A percentile compares a stretch with the other conserved stretches of the same genome.
These are phyloP conservation scores for Sericinus montela DNA, from an alignment of 2,888 invertebrate genomes.

Conservation along the genomic window DNA sequence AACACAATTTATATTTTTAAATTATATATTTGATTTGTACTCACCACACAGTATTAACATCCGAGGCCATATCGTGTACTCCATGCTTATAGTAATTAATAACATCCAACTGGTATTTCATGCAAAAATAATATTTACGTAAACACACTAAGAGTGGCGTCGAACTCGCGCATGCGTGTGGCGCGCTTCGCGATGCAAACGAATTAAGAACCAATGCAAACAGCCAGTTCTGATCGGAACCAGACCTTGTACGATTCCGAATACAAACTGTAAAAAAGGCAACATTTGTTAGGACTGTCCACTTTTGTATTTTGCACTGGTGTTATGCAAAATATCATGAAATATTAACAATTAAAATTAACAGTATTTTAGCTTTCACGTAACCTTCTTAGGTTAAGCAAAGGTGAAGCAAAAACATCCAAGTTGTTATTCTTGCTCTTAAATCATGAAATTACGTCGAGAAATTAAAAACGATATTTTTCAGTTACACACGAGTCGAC, in stretches of 20 bases:
- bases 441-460: no score
- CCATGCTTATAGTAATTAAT: constrained; percentile 14
- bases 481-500: no score
- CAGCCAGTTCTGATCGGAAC: constrained; percentile 29
- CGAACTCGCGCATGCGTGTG: constrained; percentile 56
- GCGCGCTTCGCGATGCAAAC: constrained; percentile 63
- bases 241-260: constrained; percentile 24
- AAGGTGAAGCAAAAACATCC: no score
- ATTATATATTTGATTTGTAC: constrained; percentile 25
- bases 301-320: no score
- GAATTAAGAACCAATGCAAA: constrained; percentile 29
- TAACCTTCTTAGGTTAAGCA: no score
- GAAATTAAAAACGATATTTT: no score
- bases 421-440: no score
- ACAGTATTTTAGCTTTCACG: no score
- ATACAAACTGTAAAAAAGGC: constrained; percentile 20
- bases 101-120: not conserved
- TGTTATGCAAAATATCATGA: no score
- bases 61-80: constrained; percentile 32
- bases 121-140: constrained; percentile 11
- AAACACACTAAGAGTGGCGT: constrained; percentile 23
- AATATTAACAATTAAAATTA: no score
- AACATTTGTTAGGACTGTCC: constrained; percentile 4
- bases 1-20: no score
- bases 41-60: constrained; percentile 61